Base-by-base conservation (phyloP, 37 sponge, comb jelly and placozoan genomes). In the Haliclona indistincta region DNA sequence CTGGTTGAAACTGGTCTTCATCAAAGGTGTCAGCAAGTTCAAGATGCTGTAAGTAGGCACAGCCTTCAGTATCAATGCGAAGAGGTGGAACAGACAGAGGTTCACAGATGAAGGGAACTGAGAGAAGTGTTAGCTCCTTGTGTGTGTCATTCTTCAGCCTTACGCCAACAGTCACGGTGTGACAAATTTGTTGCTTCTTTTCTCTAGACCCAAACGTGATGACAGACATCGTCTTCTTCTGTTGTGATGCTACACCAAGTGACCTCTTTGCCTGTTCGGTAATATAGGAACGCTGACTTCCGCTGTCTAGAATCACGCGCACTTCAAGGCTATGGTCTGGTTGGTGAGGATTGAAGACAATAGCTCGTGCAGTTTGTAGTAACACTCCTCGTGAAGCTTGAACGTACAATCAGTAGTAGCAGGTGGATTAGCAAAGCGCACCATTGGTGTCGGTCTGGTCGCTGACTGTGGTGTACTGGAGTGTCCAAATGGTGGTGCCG, bases 61-160 rank as follows among this genome's bases (percentile, higher is more conserved):
- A 11, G 10, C 22, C 37, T 43, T 82, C 58, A 30, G 54, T 28
- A 37, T 55, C 69, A 25, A 38, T 23, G 34, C 23, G 23, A 35
- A 74, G 63, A 13, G 73, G 82, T 42, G 71, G 74, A 13, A 74
- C 65, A 64, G 58, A 61, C 5, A 82, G 30, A 28, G 83, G 83
- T 37, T 74, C 83, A 66, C 75, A 82, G 33, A 82, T 82, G 68
- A 45, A 58, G n/a, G 83, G 83, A 11, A 82, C 56, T 1, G 69
- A 67, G 29, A 61, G 54, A 32, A 51, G 7, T 51, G 44, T 20
- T n/a, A 51, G 37, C n/a, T 42, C 23, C 70, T 43, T 29, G 66
- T 37, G 28, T 4, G 37, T 33, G n/a, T 4, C n/a, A n/a, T 32
- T 37, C 28, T 64, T 64, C 66, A 35, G n/a, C 34, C 28, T n/a